Evolutionary conservation across 2,113 vertebrate species (phyloP).

Genomic region (Antennarius striatus): DNA sequence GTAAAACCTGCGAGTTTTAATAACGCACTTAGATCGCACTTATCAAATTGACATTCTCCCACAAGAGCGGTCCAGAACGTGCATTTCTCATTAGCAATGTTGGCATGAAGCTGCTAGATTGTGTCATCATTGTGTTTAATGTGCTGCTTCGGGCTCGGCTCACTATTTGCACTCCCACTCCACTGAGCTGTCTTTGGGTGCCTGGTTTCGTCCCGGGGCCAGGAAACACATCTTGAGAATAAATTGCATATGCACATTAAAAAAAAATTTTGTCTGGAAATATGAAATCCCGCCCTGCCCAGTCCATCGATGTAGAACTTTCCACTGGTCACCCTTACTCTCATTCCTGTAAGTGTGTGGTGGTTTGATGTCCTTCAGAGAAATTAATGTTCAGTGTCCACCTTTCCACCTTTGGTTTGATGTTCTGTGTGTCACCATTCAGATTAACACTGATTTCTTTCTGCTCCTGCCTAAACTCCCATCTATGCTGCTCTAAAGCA

Average conservation of each 20-base stretch:
- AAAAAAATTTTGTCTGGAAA: constrained; percentile 57
- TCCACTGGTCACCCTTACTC: neutral
- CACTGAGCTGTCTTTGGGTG: constrained; percentile 36
- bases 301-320: constrained; percentile 27
- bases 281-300: neutral
- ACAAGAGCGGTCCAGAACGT: neutral
- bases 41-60: neutral
- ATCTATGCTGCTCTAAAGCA: too few species aligned
- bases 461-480: constrained; percentile 1
- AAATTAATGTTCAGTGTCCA: constrained; percentile 46
- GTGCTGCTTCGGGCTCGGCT: constrained; percentile 33
- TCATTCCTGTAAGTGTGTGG: constrained; percentile 41
- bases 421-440: neutral
- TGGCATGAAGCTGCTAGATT: neutral
- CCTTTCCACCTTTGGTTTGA: constrained; percentile 29
- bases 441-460: constrained; percentile 39
- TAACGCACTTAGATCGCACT: too few species aligned
- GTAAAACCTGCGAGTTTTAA: too few species aligned
- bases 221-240: constrained; percentile 50
- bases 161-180: constrained; percentile 23
- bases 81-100: neutral
- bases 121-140: constrained; percentile 1
- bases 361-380: constrained; percentile 40
- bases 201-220: constrained; percentile 36
- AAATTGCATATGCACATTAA: constrained; percentile 55